A percentile compares a stretch with the other conserved stretches of the same genome.
phyloP scores from a whole-genome alignment of 2,888 invertebrate genomes.

The Chaitophorus viminalis region DNA sequence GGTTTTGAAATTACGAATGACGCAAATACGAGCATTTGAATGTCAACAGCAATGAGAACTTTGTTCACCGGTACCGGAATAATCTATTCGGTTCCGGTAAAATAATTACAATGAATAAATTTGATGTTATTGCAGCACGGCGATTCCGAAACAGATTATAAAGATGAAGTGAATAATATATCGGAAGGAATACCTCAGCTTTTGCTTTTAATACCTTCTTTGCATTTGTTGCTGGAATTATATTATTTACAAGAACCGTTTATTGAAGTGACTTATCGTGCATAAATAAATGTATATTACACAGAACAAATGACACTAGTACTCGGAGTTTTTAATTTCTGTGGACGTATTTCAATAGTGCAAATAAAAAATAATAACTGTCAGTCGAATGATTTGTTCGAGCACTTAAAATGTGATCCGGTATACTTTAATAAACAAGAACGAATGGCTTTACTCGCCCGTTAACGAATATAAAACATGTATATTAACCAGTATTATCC shows the following conservation, averaged over 20 bases:
- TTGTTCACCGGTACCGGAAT: neutral
- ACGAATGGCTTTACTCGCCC: no score
- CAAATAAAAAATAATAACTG: neutral
- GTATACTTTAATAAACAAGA: no score
- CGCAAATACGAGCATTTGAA: no score
- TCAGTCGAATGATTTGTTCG: no score
- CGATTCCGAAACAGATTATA: neutral
- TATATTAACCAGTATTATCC: no score
- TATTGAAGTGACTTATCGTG: neutral
- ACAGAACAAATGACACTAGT: neutral
- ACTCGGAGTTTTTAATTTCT: neutral
- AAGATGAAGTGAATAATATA: neutral
- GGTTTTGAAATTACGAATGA: no score
- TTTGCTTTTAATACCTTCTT: neutral
- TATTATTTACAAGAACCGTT: neutral
- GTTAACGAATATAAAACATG: no score
- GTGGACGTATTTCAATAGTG: neutral
- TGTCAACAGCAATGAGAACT: no score
- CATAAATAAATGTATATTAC: neutral
- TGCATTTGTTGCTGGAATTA: neutral
- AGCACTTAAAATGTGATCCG: no score
- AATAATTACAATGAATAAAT: neutral
- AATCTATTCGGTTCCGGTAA: neutral
- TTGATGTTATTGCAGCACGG: neutral
- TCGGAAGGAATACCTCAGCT: neutral